Base-by-base conservation (phyloP, 2,797 vertebrate species). In the Sorex maritimensis region DNA sequence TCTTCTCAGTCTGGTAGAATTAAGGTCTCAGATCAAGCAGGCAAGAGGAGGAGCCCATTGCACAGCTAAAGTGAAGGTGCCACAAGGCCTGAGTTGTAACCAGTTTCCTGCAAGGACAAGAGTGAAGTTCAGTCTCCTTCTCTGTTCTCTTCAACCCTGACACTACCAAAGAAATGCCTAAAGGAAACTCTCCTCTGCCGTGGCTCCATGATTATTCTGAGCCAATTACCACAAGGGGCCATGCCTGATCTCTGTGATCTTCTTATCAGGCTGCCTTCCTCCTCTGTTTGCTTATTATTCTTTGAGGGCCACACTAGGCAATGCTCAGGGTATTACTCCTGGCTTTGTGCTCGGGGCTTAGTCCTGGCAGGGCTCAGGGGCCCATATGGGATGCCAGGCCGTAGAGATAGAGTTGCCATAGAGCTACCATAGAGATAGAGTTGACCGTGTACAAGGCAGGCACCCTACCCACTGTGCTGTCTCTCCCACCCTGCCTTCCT, bases 61-160 rank as follows among this genome's bases (percentile, higher is more conserved):
- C 17, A 41, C 26, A 7, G 15, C 5, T 81, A 26, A 93, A 82
- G 55, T 71, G 58, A 81, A 90, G 61, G 21, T 58, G 14, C 30
- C 83, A 52, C 63, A n/a, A 1, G 68, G 34, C 41, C 38, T 69
- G n/a, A 30, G 58, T 38, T 26, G 1, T 88, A 10, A 21, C 11
- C 46, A n/a, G 19, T 93, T 91, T 74, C 79, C 65, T 88, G 38
- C 63, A 91, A 92, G 83, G 46, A 81, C 1, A n/a, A 14, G 15
- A 28, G 5, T 23, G 12, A 69, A 34, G 17, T 63, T 91, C 38
- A 11, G 30, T 83, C 69, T 15, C 30, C 34, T 83, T 78, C 68
- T 49, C 28, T 65, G 19, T 91, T 87, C 81, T 80, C 67, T n/a
- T 55, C 49, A 58, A 34, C 55, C 6, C 34, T 61, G 82, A 82